phyloP scores from a whole-genome alignment of 92 coral and sea anemone genomes.

The Epizoanthus fatuus region DNA sequence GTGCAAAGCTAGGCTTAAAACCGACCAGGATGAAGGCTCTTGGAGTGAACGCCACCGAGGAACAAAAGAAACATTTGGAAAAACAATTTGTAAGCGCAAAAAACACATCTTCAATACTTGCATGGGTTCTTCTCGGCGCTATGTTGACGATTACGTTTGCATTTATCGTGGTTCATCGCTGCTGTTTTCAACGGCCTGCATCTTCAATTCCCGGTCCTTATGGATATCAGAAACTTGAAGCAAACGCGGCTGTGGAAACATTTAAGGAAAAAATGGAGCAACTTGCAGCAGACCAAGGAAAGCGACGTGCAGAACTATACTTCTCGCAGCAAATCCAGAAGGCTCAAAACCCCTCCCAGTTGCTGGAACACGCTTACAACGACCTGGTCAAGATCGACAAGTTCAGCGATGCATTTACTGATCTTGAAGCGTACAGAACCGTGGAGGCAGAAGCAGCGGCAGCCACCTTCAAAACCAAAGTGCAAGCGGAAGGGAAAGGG shows the following conservation, averaged over 20 bases:
- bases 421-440: slow-evolving; percentile 74
- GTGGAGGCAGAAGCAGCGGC: slow-evolving; percentile 88
- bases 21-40: slow-evolving; percentile 62
- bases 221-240: slow-evolving; percentile 78
- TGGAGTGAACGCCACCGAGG: slow-evolving; percentile 59
- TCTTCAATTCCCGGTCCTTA: slow-evolving; percentile 84
- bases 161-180: slow-evolving; percentile 64
- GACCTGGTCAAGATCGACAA: slow-evolving; percentile 74
- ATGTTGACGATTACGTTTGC: slow-evolving; percentile 62
- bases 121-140: slow-evolving; percentile 67
- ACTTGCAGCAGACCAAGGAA: slow-evolving; percentile 83
- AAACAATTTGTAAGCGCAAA: slow-evolving; percentile 70
- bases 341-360: slow-evolving; percentile 74
- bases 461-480: slow-evolving; percentile 80
- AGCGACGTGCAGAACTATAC: slow-evolving; percentile 86
- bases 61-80: slow-evolving; percentile 57
- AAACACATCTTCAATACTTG: slow-evolving; percentile 75
- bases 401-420: slow-evolving; percentile 79
- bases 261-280: slow-evolving; percentile 82
- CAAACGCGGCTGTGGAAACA: slow-evolving; percentile 84
- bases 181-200: slow-evolving; percentile 77
- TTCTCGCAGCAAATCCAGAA: slow-evolving; percentile 70
- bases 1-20: slow-evolving; percentile 69
- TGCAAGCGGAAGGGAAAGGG: slow-evolving; percentile 83
- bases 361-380: slow-evolving; percentile 77